Percentiles rank a stretch among this genome's conserved stretches.
Conservation (phyloP, 92 coral and sea anemone genomes). For the Ricordea florida region DNA sequence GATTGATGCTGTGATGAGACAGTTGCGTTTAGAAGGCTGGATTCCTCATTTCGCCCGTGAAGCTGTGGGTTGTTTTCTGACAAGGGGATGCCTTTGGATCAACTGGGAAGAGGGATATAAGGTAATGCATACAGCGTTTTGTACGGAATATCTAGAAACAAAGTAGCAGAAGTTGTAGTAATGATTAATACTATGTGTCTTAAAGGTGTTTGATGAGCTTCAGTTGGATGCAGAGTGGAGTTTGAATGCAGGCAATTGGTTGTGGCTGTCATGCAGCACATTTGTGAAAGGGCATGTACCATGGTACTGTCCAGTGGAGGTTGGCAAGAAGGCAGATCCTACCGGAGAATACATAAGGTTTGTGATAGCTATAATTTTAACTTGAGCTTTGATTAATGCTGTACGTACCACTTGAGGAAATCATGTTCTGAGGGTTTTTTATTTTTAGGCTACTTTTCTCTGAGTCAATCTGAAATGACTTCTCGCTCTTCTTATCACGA, state of each 20-base stretch:
- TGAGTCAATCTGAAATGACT: no score
- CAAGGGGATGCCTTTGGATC: constrained; percentile 90
- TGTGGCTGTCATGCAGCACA: constrained; percentile 81
- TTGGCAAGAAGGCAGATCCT: constrained; percentile 69
- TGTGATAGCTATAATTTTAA: no score
- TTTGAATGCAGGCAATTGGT: constrained; percentile 75
- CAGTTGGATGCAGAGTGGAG: constrained; percentile 83
- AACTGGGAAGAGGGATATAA: constrained; percentile 93
- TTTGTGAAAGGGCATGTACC: constrained; percentile 62
- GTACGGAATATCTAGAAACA: not conserved
- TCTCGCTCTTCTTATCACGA: no score
- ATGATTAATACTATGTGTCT: not conserved
- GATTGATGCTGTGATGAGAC: constrained; percentile 89
- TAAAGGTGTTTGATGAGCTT: constrained; percentile 68
- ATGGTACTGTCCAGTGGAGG: constrained; percentile 77
- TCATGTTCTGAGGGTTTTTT: no score
- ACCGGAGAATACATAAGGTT: constrained; percentile 70
- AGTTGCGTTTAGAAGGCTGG: constrained; percentile 82
- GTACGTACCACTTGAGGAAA: no score
- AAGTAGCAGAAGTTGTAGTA: no score
- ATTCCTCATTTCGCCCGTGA: constrained; percentile 79
- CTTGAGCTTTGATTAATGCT: not conserved
- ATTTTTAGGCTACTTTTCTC: not conserved
- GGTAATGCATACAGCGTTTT: no score
- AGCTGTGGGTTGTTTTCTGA: constrained; percentile 84